phyloP scores from a whole-genome alignment of 2,797 vertebrate species.

The Anisognathus igniventris region DNA sequence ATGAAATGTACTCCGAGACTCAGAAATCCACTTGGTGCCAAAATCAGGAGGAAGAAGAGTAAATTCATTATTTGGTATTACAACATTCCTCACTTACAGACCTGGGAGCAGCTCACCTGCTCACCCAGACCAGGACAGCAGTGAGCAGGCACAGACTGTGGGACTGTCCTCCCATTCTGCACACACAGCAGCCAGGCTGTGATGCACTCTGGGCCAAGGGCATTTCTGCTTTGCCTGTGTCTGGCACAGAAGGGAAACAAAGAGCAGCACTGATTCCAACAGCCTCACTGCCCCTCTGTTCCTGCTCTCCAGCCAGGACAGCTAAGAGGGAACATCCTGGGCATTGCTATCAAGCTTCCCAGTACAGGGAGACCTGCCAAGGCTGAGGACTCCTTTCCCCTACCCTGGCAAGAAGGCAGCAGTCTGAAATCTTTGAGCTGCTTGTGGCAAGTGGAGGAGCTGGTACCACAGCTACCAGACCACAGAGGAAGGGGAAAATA shows the following conservation, averaged over 20 bases:
- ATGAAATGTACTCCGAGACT: neutral
- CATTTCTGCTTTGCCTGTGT: neutral
- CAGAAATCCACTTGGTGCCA: neutral
- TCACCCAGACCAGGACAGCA: neutral
- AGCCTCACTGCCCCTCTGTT: neutral
- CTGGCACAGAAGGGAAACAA: neutral
- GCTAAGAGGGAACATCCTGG: neutral
- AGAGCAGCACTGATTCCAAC: neutral
- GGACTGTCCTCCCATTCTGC: neutral
- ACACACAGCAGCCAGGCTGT: neutral
- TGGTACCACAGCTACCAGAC: neutral
- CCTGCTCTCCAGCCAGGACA: neutral
- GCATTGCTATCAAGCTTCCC: neutral
- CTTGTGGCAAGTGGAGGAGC: neutral
- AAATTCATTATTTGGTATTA: neutral
- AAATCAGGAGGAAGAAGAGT: neutral
- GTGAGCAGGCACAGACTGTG: neutral
- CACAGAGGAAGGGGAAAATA: neutral
- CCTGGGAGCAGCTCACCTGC: neutral
- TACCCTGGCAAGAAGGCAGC: neutral
- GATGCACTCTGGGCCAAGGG: neutral
- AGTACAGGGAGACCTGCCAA: neutral
- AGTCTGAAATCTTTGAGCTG: neutral
- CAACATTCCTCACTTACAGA: neutral
- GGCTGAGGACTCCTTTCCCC: neutral